Percentiles rank a stretch among this genome's conserved stretches.
phyloP scores from a whole-genome alignment of 2,888 invertebrate genomes.

The Ethmia dodecea region DNA sequence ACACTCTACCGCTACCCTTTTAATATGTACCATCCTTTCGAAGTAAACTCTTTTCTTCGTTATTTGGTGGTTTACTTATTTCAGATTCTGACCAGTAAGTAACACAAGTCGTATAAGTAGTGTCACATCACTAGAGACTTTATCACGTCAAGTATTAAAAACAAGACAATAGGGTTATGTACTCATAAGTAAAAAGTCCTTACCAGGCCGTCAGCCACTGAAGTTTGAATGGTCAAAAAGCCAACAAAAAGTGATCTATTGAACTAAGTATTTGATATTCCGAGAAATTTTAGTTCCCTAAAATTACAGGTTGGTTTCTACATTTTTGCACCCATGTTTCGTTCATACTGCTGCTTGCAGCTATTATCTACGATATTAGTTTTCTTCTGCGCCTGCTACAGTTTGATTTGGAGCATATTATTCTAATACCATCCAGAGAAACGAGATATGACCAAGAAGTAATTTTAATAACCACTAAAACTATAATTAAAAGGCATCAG shows the following conservation, averaged over 20 bases:
- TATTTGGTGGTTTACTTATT: constrained; percentile 15
- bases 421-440: constrained; percentile 3
- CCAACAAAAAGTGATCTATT: too few relatives aligned
- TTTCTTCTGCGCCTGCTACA: constrained; percentile 22
- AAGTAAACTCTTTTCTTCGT: background rate
- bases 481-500: background rate
- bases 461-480: background rate
- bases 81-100: constrained; percentile 18
- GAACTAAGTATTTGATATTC: too few relatives aligned
- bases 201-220: too few relatives aligned
- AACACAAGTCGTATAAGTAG: background rate
- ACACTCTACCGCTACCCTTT: background rate
- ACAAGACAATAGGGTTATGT: too few relatives aligned
- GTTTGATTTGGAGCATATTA: constrained; percentile 19
- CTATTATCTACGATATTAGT: constrained; percentile 23
- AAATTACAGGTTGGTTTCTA: too few relatives aligned
- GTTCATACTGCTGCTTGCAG: constrained; percentile 19
- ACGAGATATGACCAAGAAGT: background rate
- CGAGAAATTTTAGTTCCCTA: too few relatives aligned
- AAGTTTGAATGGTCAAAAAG: too few relatives aligned
- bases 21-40: constrained; percentile 8
- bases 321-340: constrained; percentile 23
- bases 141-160: too few relatives aligned
- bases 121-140: background rate
- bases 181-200: too few relatives aligned